Evolutionary conservation across 2,888 invertebrate genomes (phyloP), one percentile per base, ranked within the genome.

Genomic region (Drosophila fulvimacula): DNA sequence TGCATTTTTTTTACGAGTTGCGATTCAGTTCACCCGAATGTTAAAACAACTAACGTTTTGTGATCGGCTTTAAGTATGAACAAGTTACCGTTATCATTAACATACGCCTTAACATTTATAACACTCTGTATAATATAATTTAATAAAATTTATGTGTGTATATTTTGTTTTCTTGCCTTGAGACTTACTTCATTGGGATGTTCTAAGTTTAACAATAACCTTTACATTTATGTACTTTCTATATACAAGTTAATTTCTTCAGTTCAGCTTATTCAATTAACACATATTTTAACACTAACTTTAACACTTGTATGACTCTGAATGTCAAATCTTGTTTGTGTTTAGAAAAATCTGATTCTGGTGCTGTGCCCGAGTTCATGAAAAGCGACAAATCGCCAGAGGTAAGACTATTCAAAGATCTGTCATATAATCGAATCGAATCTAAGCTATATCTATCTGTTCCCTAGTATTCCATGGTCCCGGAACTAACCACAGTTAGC

Each of bases 321-420:
- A 5, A 11, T 24, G 5, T 11, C n/a, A 15, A 19, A 17, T n/a
- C 34, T 10, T n/a, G 6, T 13, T 39, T 34, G 34, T 2, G 3
- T 46, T 10, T 65, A 91, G 91, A 90, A 72, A 91, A 91, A 84
- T 30, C 83, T 1, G 84, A 89, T 5, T 57, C 68, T 53, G 80
- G 67, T 32, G 55, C 42, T 58, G 74, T 82, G 34, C 77, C 84
- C 55, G 91, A 91, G 34, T 79, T 90, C 44, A 79, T 90, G 66
- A 91, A 90, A 60, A 90, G 78, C 63, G 90, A 90, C 61, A 90
- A 91, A 60, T 90, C 90, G 24, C 90, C 91, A 19, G 90, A 90
- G 75, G 90, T 90, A 24, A 21, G 11, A 11, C n/a, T 11, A n/a
- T 2, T 38, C 27, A 30, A 13, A 17, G 15, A 32, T 32, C n/a